A percentile compares a stretch with the other conserved stretches of the same genome.
These are phyloP conservation scores for Ceyx margarethae DNA, from an alignment of 2,113 vertebrate genomes.

Conservation along the genomic window DNA sequence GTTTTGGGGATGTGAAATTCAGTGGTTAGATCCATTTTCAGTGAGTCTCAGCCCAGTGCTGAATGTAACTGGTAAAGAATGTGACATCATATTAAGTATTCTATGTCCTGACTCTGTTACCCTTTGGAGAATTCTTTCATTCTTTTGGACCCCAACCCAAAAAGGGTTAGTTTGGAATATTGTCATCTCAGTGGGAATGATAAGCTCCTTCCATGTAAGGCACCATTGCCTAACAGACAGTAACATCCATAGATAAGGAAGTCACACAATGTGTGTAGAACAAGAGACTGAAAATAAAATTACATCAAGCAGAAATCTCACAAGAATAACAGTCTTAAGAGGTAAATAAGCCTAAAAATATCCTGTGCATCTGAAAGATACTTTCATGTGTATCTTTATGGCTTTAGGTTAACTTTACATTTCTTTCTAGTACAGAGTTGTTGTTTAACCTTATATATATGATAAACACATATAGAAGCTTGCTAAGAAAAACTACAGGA, in stretches of 20 bases:
- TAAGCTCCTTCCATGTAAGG: background rate
- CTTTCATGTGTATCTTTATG: background rate
- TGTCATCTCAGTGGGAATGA: background rate
- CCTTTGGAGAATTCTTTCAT: background rate
- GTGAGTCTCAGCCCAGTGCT: background rate
- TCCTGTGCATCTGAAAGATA: background rate
- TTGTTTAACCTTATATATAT: background rate
- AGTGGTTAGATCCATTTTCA: background rate
- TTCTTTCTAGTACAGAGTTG: background rate
- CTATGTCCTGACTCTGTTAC: background rate
- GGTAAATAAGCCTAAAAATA: background rate
- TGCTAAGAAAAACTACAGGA: background rate
- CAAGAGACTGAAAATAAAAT: background rate
- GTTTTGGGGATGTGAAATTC: background rate
- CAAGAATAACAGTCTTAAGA: background rate
- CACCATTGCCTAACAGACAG: background rate
- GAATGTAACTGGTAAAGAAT: background rate
- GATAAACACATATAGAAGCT: background rate
- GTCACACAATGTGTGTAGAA: background rate
- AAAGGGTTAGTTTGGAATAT: background rate
- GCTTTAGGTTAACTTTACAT: background rate
- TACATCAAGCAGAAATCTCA: background rate
- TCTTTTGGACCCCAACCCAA: background rate
- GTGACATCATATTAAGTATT: background rate
- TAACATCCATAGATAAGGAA: background rate